These are phyloP conservation scores for Dasypus novemcinctus DNA, from an alignment of 2,113 vertebrate species.

Conservation along the genomic window DNA sequence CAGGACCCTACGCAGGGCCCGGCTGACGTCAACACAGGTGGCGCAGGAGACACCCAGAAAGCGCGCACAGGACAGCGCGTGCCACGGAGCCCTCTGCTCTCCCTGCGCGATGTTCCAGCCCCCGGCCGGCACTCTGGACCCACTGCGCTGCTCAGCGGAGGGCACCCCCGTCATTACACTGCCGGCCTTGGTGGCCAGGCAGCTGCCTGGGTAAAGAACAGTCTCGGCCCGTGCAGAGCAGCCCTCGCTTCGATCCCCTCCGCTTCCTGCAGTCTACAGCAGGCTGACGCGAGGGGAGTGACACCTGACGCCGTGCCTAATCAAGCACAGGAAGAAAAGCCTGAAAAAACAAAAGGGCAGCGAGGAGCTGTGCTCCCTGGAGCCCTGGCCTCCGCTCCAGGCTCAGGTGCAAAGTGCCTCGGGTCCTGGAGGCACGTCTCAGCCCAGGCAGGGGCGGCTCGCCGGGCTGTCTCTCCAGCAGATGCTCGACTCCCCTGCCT, in stretches of 20 bases:
- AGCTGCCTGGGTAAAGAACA: not conserved
- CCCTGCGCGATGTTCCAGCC: rapidly evolving
- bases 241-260: not conserved
- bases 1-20: not conserved
- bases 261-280: not conserved
- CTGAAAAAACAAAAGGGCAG: not conserved
- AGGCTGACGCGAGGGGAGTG: not conserved
- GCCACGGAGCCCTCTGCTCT: not conserved
- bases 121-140: not conserved
- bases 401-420: not conserved
- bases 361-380: not conserved
- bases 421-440: not conserved
- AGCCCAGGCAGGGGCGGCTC: not conserved
- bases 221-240: not conserved
- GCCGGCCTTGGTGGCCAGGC: not conserved
- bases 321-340: not conserved
- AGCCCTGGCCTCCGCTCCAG: not conserved
- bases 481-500: not conserved
- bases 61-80: rapidly evolving
- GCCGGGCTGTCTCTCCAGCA: not conserved
- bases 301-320: not conserved
- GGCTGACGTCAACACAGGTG: not conserved
- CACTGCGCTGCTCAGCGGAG: not conserved
- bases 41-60: not conserved
- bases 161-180: not conserved